phyloP scores from a whole-genome alignment of 53 echinoderm and acorn worm species.

The Luidia sarsii region DNA sequence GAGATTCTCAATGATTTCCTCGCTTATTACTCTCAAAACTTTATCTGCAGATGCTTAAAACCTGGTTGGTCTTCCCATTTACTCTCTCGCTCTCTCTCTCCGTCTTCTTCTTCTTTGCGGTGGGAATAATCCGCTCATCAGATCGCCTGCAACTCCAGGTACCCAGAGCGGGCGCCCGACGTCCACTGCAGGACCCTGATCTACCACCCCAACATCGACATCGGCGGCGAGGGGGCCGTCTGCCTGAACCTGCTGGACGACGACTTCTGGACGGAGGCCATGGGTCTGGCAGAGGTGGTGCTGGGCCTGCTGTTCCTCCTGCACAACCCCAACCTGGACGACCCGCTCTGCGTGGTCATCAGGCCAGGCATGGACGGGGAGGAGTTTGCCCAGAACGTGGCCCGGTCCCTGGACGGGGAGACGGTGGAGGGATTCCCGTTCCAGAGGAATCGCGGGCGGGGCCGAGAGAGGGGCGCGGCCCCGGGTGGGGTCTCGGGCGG shows the following conservation, averaged over 20 bases:
- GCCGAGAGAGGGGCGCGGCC: neutral
- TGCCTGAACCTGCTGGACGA: slow-evolving; percentile 75
- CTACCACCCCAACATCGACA: slow-evolving; percentile 92
- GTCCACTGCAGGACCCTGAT: slow-evolving; percentile 71
- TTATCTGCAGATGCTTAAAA: too few relatives aligned
- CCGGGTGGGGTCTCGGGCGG: neutral
- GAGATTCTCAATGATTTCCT: too few relatives aligned
- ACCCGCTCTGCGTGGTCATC: slow-evolving; percentile 64
- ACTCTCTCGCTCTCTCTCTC: too few relatives aligned
- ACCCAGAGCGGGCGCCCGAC: slow-evolving; percentile 52
- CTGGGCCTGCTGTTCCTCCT: slow-evolving; percentile 84
- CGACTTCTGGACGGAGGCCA: slow-evolving; percentile 49
- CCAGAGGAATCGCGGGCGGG: slow-evolving; percentile 53
- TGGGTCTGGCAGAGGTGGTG: slow-evolving; percentile 70
- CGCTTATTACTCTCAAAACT: too few relatives aligned
- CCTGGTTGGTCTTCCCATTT: too few relatives aligned
- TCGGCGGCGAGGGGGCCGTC: slow-evolving; percentile 72
- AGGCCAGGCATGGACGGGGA: slow-evolving; percentile 45
- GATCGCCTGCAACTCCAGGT: slow-evolving; percentile 21
- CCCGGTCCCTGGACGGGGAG: slow-evolving; percentile 65
- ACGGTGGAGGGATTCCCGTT: slow-evolving; percentile 63
- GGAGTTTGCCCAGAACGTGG: slow-evolving; percentile 65
- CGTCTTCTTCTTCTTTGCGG: too few relatives aligned
- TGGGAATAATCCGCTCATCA: too few relatives aligned
- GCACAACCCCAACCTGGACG: slow-evolving; percentile 81